Evolutionary conservation across 2,113 vertebrate genomes (phyloP).

Genomic region (Cynocephalus volans): DNA sequence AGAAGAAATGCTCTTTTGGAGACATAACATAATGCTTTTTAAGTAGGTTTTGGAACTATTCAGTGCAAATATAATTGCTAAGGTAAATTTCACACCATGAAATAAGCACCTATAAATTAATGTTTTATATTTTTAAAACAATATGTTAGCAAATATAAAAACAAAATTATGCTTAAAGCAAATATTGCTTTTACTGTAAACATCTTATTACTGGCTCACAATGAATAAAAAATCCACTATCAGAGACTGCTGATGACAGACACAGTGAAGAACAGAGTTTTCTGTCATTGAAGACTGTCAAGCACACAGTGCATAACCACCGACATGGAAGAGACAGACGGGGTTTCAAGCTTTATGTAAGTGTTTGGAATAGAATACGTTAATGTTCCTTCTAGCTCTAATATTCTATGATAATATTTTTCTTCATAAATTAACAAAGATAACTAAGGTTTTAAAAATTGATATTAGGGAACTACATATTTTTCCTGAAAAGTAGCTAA

Average conservation of each 20-base stretch:
- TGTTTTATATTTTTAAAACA: neutral
- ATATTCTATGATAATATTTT: neutral
- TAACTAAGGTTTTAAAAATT: slow-evolving; percentile 19
- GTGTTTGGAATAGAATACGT: neutral
- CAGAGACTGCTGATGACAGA: neutral
- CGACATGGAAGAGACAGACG: neutral
- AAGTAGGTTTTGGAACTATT: slow-evolving; percentile 13
- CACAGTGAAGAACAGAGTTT: neutral
- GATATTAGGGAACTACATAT: neutral
- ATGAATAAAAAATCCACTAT: neutral
- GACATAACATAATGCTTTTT: neutral
- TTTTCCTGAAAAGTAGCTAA: slow-evolving; percentile 21
- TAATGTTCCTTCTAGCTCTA: neutral
- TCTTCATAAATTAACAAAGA: slow-evolving; percentile 2
- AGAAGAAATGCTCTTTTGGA: neutral
- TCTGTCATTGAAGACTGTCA: neutral
- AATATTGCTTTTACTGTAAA: slow-evolving; percentile 16
- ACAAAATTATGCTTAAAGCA: neutral
- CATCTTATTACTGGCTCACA: neutral
- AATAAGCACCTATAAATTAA: neutral
- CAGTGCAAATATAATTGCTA: slow-evolving; percentile 9
- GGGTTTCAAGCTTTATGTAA: neutral
- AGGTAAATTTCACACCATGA: neutral
- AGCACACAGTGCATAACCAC: neutral
- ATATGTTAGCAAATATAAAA: neutral